phyloP scores from a whole-genome alignment of 2,888 invertebrate species.

The Hyles lineata region DNA sequence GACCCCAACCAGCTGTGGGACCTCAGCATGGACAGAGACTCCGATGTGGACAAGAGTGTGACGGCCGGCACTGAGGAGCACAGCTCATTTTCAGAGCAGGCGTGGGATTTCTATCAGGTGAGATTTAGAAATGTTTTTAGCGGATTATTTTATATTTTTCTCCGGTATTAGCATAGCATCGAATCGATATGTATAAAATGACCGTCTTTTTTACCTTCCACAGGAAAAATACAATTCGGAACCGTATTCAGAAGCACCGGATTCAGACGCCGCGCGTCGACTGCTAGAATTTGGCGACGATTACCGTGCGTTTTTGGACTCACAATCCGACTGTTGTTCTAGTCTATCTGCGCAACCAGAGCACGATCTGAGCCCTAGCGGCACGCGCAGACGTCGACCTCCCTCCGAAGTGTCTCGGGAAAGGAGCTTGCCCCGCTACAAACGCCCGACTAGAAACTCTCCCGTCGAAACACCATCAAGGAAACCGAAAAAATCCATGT shows the following conservation, averaged over 20 bases:
- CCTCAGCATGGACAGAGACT: slow-evolving; percentile 76
- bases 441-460: slow-evolving; percentile 69
- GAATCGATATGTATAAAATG: background rate
- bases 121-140: slow-evolving; percentile 31
- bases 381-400: slow-evolving; percentile 70
- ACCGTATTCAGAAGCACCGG: slow-evolving; percentile 93
- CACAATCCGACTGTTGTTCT: slow-evolving; percentile 95
- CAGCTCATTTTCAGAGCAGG: slow-evolving; percentile 94
- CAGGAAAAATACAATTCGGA: slow-evolving; percentile 97
- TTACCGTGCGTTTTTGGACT: slow-evolving; percentile 94
- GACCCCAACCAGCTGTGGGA: slow-evolving; percentile 78
- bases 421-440: slow-evolving; percentile 69
- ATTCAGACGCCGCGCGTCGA: slow-evolving; percentile 93
- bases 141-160: background rate
- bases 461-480: slow-evolving; percentile 72
- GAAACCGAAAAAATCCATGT: slow-evolving; percentile 81
- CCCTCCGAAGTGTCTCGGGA: slow-evolving; percentile 73
- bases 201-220: slow-evolving; percentile 48
- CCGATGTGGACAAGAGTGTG: slow-evolving; percentile 84
- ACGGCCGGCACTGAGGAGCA: slow-evolving; percentile 89
- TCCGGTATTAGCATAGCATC: background rate
- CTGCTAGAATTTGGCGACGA: slow-evolving; percentile 95
- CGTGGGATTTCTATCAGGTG: slow-evolving; percentile 98
- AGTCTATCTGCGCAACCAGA: slow-evolving; percentile 88
- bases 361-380: slow-evolving; percentile 69